phyloP scores from a whole-genome alignment of 2,797 vertebrate genomes.

The Crypturellus tataupa region DNA sequence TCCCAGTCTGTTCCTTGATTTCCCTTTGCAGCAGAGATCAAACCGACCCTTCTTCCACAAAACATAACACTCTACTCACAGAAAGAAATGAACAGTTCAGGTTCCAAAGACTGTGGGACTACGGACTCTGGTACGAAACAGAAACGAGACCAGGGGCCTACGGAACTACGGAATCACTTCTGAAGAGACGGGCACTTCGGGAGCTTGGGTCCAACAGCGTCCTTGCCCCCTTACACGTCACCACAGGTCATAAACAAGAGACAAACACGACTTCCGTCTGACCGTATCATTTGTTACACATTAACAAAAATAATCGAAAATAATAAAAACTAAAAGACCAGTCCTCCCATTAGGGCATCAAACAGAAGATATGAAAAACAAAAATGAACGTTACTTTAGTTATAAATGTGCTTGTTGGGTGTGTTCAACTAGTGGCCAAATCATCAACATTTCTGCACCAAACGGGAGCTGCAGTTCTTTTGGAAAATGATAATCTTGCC shows the following conservation, averaged over 20 bases:
- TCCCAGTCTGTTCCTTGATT: background rate
- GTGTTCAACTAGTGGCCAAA: slow-evolving; percentile 73
- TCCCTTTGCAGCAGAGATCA: background rate
- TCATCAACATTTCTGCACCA: slow-evolving; percentile 56
- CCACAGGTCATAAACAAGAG: slow-evolving; percentile 76
- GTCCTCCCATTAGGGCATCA: slow-evolving; percentile 73
- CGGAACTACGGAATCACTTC: slow-evolving; percentile 41
- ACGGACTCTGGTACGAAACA: slow-evolving; percentile 57
- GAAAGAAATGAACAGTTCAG: slow-evolving; percentile 63
- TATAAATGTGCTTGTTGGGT: slow-evolving; percentile 64
- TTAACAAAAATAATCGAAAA: slow-evolving; percentile 64
- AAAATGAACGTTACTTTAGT: slow-evolving; percentile 77
- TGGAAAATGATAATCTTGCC: slow-evolving; percentile 59
- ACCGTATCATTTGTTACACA: slow-evolving; percentile 76
- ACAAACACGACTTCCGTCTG: slow-evolving; percentile 75
- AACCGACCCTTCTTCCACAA: background rate
- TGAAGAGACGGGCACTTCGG: slow-evolving; percentile 6
- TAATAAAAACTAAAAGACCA: slow-evolving; percentile 60
- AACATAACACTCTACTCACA: slow-evolving; percentile 71
- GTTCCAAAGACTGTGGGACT: slow-evolving; percentile 60
- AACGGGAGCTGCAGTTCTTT: slow-evolving; percentile 57
- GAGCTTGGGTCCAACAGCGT: slow-evolving; percentile 37
- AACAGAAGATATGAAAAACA: slow-evolving; percentile 79
- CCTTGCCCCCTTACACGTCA: slow-evolving; percentile 63
- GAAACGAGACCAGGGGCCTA: slow-evolving; percentile 52